A percentile compares a stretch with the other conserved stretches of the same genome.
phyloP scores from a whole-genome alignment of 2,797 vertebrate genomes.

The Phalanger gymnotis region DNA sequence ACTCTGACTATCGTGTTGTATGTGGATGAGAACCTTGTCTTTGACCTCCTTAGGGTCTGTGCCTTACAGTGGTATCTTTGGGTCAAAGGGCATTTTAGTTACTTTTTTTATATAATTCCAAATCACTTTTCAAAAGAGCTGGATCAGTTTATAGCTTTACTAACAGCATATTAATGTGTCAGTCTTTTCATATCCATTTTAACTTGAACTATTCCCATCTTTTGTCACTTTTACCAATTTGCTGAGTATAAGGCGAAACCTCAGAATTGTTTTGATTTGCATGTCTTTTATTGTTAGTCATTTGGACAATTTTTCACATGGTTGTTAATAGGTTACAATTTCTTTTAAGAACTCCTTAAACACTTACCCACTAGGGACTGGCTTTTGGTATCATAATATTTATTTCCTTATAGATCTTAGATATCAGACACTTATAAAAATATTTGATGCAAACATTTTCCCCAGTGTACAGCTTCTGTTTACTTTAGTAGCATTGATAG shows the following conservation, averaged over 20 bases:
- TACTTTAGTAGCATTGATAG: neutral
- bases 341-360: neutral
- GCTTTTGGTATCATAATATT: neutral
- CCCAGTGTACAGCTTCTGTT: neutral
- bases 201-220: neutral
- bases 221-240: neutral
- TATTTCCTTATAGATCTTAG: neutral
- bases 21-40: neutral
- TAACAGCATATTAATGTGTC: neutral
- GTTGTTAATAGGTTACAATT: neutral
- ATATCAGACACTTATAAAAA: neutral
- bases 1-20: conserved; percentile 9
- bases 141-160: neutral
- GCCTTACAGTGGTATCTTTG: conserved; percentile 16
- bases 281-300: neutral
- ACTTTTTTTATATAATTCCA: conserved; percentile 21
- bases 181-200: neutral
- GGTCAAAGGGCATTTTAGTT: conserved; percentile 9
- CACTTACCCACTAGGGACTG: neutral
- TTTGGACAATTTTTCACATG: neutral
- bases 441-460: neutral
- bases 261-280: neutral
- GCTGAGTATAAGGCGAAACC: neutral
- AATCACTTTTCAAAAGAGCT: conserved; percentile 13
- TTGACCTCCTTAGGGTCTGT: conserved; percentile 26